Evolutionary conservation across 2,888 invertebrate species (phyloP).

Genomic region (Scaptomyza reducta): DNA sequence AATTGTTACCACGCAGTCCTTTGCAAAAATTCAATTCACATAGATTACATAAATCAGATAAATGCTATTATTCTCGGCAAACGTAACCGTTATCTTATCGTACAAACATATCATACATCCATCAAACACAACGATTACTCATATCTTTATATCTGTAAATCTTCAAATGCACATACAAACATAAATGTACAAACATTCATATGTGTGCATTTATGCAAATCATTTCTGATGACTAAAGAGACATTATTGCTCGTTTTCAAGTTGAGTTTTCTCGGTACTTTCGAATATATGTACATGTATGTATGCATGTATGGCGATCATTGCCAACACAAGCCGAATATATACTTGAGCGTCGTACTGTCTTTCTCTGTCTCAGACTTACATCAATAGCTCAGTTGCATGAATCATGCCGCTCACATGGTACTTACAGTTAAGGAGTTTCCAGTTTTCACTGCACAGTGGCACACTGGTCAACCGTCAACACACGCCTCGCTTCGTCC

Average conservation of each 20-base stretch:
- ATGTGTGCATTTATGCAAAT: conserved; percentile 32
- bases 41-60: background rate
- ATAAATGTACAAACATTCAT: background rate
- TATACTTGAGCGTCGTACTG: conserved; percentile 47
- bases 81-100: background rate
- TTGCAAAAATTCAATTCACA: background rate
- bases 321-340: conserved; percentile 6
- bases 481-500: conserved; percentile 15
- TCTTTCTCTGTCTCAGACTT: conserved; percentile 10
- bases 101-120: background rate
- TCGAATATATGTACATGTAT: conserved; percentile 1
- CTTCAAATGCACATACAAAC: background rate
- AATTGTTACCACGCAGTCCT: background rate
- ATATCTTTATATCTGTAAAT: conserved; percentile 1
- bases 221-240: conserved; percentile 28
- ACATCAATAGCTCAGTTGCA: conserved; percentile 9
- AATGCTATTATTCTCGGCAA: background rate
- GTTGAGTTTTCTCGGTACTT: conserved; percentile 11
- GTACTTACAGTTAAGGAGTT: conserved; percentile 34
- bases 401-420: conserved; percentile 43
- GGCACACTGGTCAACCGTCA: background rate
- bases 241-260: conserved; percentile 16
- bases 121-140: conserved; percentile 7
- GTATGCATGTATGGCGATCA: conserved; percentile 12
- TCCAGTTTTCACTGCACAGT: conserved; percentile 27